Conservation (phyloP, 2,797 vertebrate species). For the Mallotus villosus region DNA sequence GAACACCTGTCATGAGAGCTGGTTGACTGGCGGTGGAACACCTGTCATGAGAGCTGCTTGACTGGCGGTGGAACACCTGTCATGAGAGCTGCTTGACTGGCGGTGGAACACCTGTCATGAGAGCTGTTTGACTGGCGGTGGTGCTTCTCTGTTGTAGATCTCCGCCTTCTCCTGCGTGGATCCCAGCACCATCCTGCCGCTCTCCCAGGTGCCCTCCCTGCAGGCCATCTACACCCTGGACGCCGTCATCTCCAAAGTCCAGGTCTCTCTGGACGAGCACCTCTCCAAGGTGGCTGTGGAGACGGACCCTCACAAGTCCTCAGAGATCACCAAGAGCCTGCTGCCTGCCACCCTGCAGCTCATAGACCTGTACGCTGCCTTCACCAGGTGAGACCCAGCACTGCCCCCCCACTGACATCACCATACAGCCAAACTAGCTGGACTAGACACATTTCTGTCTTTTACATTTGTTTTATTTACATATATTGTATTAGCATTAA, state of each 20-base stretch:
- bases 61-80: neutral
- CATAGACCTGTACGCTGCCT: slow-evolving; percentile 90
- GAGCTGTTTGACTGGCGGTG: neutral
- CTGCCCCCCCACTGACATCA: too few species aligned
- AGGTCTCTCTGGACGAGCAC: slow-evolving; percentile 96
- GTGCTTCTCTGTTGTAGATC: slow-evolving; percentile 75
- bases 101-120: too few species aligned
- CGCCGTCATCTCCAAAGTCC: slow-evolving; percentile 96
- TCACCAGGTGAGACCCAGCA: slow-evolving; percentile 82
- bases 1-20: too few species aligned
- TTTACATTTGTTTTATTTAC: too few species aligned
- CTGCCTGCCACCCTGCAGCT: slow-evolving; percentile 93
- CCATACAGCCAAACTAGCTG: neutral
- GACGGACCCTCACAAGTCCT: slow-evolving; percentile 86
- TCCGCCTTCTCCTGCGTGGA: slow-evolving; percentile 91
- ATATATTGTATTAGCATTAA: too few species aligned
- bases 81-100: too few species aligned
- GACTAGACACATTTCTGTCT: neutral
- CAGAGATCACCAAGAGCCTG: slow-evolving; percentile 95
- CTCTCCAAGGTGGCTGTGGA: slow-evolving; percentile 94
- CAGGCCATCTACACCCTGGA: slow-evolving; percentile 96
- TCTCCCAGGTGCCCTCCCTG: slow-evolving; percentile 91
- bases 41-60: too few species aligned
- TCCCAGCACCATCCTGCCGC: slow-evolving; percentile 84
- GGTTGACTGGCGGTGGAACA: too few species aligned